These are phyloP conservation scores for Thera britannica DNA, from an alignment of 2,888 invertebrate genomes.

Conservation along the genomic window DNA sequence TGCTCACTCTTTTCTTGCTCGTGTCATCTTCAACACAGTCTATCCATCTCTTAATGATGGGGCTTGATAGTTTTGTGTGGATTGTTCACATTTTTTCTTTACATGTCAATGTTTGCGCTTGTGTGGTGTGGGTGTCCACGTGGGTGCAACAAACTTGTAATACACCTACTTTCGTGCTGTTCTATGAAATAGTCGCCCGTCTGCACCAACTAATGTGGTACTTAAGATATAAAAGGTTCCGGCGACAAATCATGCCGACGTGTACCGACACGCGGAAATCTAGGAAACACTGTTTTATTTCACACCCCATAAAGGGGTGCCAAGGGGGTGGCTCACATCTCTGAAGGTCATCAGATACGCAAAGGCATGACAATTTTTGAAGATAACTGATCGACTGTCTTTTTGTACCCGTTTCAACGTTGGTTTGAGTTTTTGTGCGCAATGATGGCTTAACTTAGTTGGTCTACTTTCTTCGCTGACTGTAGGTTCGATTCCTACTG, in stretches of 20 bases:
- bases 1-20: no score
- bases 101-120: no score
- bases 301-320: conserved; percentile 25
- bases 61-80: no score
- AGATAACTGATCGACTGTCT: conserved; percentile 28
- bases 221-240: conserved; percentile 42
- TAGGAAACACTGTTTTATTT: conserved; percentile 28
- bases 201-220: conserved; percentile 30
- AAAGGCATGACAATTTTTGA: conserved; percentile 22
- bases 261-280: conserved; percentile 24
- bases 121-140: no score
- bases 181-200: conserved; percentile 25
- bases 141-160: no score
- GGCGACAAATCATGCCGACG: conserved; percentile 39
- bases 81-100: no score
- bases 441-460: background rate
- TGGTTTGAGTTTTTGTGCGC: conserved; percentile 3
- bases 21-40: no score
- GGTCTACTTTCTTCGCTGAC: no score
- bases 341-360: conserved; percentile 22
- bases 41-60: no score
- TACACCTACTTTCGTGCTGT: no score
- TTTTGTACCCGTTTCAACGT: conserved; percentile 18
- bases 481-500: background rate
- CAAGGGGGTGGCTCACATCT: conserved; percentile 3